Base-by-base conservation (phyloP, 2,113 vertebrate species). In the Eurystomus gularis region DNA sequence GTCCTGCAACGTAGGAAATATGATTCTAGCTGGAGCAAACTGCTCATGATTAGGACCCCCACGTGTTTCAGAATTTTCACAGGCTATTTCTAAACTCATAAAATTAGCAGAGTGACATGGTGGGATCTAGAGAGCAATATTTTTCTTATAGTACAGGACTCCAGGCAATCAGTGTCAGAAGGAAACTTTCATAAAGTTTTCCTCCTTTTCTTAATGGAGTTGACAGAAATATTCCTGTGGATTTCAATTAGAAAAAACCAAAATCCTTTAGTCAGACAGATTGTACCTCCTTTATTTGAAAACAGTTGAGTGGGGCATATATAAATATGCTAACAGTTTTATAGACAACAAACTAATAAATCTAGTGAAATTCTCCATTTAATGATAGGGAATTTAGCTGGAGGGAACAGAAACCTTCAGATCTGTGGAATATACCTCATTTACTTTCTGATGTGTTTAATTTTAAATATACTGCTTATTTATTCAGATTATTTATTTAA, bases 41-140 rank as follows among this genome's bases (percentile, higher is more conserved):
- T 86, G 66, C 70, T 94, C 19, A 8, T 83, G 75, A 93, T 70
- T 85, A 93, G 71, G 71, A 80, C 39, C 40, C 57, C 68, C 9
- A 10, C 26, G 33, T 57, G 72, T 48, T 95, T 71, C 86, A 86
- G 52, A 83, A 88, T 94, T 96, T 75, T 94, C 78, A 87, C 78
- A 85, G 75, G 21, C 73, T 92, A 64, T 39, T 77, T 55, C 66
- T 49, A 86, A 80, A 72, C 66, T 93, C 55, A 46, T 92, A 86
- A 94, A 87, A 92, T 79, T 79, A 96, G 25, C 48, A 62, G 42
- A 75, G 26, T 39, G 39, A 26, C 20, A 24, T 11, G 21, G 62
- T 82, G 35, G 55, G 83, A 86, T 88, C 35, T 68, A 64, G 73
- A 90, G 18, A 88, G 60, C 28, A 88, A n/a, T 14, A 25, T 64